Base-by-base conservation (phyloP, 2,797 vertebrate genomes). In the Periparus ater region DNA sequence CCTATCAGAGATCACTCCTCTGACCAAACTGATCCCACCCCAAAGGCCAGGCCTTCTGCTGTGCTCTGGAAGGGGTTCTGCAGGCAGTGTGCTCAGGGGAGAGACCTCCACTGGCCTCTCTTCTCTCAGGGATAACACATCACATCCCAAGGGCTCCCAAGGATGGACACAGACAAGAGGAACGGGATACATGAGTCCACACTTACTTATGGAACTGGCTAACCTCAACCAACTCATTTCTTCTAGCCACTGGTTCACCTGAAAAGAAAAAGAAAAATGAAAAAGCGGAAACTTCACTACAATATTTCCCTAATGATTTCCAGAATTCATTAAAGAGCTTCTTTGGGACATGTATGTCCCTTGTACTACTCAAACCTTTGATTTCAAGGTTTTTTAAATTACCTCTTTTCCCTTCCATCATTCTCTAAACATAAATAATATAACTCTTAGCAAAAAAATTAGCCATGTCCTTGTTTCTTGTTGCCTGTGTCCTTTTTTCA, bases 361-460 rank as follows among this genome's bases (percentile, higher is more conserved):
- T 63, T 63, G 12, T 23, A 23, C 20, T 63, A 32, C 40, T 32
- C 29, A 62, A 63, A 17, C 2, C 18, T 44, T 14, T 16, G 40
- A 63, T 32, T 20, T 63, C 40, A 32, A 10, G 9, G 20, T 23
- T 32, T 38, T 62, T 44, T 23, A 4, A 42, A 22, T 42, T 30
- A 44, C 19, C 42, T 22, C 8, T 62, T 26, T 27, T 68, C 4
- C 14, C 19, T 50, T 38, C 14, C 7, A 42, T 16, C 61, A 42
- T 3, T 36, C 25, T 29, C n/a, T 16, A 16, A 21, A 36, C 1
- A 67, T 4, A 67, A 58, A 15, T 58, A 40, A 63, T 44, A 29
- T 4, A 20, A 7, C 2, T 34, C 21, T 34, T 20, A 34, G 4
- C 13, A 36, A 26, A 1, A 14, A 0, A 1, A 14, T 1, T 0